Base-by-base conservation (phyloP, 2,888 invertebrate genomes). In the Pocota personata region DNA sequence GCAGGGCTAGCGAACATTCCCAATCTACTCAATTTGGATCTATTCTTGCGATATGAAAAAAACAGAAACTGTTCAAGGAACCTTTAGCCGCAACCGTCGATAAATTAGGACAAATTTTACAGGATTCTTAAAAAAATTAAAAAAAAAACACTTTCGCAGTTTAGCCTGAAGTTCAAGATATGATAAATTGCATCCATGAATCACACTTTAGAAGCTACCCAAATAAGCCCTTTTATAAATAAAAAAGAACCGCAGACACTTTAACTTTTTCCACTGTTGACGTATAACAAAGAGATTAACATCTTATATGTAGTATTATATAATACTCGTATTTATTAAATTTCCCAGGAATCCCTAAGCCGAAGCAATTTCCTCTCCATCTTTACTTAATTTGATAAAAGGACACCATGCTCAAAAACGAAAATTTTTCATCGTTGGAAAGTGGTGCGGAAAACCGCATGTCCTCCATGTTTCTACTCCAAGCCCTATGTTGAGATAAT, bases 361-460 rank as follows among this genome's bases (percentile, higher is more conserved):
- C 32, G 58, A 60, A 50, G 60, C 60, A 72, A 60, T 72, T 50
- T 60, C 50, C 72, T 72, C 2, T 0, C 4, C 6, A n/a, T 24
- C 43, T 71, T 46, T 2, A 32, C n/a, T 58, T 32, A 21, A 10
- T 67, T 52, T 12, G 19, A 30, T 16, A 72, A 60, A 48, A 72
- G 24, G 58, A 62, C 50, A 40, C 43, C 62, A 8, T 52, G 7
- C 27, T 52, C 4, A n/a, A 52, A 52, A 52, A 14, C 12, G 21
- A 21, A 52, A 27, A 14, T 75, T 57, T 21, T 37, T 48, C 6
- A 19, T 30, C 24, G 4, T 32, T 10, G 32, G 12, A 46, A 52
- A 71, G 55, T 30, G 50, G 24, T 71, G 55, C 55, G 62, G 69
- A 52, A 71, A 71, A 62, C 71, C 52, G 58, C 76, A 67, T 67